These are phyloP conservation scores for Callaeas wilsoni DNA, from an alignment of 2,113 vertebrate species.

Conservation along the genomic window DNA sequence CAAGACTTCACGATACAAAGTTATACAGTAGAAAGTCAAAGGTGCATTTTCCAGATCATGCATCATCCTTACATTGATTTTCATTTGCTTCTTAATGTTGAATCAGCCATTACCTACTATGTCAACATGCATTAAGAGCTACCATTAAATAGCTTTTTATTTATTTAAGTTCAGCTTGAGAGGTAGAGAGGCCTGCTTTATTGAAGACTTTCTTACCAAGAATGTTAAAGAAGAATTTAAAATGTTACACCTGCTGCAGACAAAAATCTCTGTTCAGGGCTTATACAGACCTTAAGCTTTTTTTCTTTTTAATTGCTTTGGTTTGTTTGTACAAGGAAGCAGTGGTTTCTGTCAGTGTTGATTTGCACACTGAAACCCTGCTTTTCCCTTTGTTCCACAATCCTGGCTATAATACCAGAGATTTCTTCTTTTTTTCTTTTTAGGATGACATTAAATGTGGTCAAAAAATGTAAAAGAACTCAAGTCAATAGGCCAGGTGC, in stretches of 20 bases:
- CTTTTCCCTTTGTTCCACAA: neutral
- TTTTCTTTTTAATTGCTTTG: neutral
- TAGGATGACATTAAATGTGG: neutral
- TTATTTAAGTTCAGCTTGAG: constrained; percentile 9
- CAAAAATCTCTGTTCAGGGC: neutral
- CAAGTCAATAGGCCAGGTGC: neutral
- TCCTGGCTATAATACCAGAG: neutral
- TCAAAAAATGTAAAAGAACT: neutral
- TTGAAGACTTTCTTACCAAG: neutral
- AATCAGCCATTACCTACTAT: neutral
- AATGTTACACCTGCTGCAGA: neutral
- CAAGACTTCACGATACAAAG: neutral
- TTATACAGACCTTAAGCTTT: neutral
- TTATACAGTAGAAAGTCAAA: constrained; percentile 14
- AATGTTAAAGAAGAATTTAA: neutral
- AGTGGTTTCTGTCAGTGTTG: neutral
- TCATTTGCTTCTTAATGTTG: constrained; percentile 11
- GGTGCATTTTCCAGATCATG: neutral
- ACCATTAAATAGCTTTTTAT: constrained; percentile 25
- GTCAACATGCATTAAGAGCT: constrained; percentile 21
- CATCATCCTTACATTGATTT: constrained; percentile 19
- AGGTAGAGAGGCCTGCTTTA: neutral
- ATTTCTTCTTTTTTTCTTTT: neutral
- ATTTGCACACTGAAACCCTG: neutral
- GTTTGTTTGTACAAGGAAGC: neutral